phyloP scores from a whole-genome alignment of 1,140 invertebrate genomes.

The Trissolcus basalis region DNA sequence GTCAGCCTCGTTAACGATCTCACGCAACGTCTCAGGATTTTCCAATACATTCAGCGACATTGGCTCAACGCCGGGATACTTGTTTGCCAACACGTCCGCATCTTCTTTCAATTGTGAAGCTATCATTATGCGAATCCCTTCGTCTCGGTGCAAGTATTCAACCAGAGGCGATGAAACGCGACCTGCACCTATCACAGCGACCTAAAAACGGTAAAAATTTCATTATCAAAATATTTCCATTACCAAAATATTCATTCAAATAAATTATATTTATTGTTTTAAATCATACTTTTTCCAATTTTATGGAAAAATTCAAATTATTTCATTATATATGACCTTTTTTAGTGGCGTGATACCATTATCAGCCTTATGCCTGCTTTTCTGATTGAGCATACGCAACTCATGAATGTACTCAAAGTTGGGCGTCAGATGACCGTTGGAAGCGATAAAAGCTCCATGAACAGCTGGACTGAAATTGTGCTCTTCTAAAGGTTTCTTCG shows the following conservation, averaged over 20 bases:
- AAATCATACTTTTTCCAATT: too few relatives aligned
- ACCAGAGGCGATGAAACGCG: conserved; percentile 95
- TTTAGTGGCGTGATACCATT: conserved; percentile 40
- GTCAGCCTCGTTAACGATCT: conserved; percentile 85
- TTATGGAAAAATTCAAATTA: too few relatives aligned
- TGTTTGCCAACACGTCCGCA: conserved; percentile 86
- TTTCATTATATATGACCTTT: too few relatives aligned
- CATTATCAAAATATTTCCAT: background rate
- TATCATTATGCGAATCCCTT: conserved; percentile 88
- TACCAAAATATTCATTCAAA: too few relatives aligned
- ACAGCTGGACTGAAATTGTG: conserved; percentile 87
- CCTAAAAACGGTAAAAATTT: conserved; percentile 65
- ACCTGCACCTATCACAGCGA: conserved; percentile 95
- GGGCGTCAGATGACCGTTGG: conserved; percentile 93
- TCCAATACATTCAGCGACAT: conserved; percentile 88
- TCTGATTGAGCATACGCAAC: conserved; percentile 79
- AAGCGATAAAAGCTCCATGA: conserved; percentile 94
- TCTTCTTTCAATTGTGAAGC: conserved; percentile 93
- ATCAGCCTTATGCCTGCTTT: conserved; percentile 71
- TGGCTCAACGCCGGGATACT: conserved; percentile 87
- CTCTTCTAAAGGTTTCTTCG: conserved; percentile 87
- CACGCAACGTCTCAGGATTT: conserved; percentile 82
- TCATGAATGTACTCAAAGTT: conserved; percentile 97
- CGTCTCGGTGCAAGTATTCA: conserved; percentile 92
- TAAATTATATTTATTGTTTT: too few relatives aligned